Evolutionary conservation across 2,113 vertebrate species (phyloP), one percentile per base, ranked within the genome.

Genomic region (Calyptomena viridis): DNA sequence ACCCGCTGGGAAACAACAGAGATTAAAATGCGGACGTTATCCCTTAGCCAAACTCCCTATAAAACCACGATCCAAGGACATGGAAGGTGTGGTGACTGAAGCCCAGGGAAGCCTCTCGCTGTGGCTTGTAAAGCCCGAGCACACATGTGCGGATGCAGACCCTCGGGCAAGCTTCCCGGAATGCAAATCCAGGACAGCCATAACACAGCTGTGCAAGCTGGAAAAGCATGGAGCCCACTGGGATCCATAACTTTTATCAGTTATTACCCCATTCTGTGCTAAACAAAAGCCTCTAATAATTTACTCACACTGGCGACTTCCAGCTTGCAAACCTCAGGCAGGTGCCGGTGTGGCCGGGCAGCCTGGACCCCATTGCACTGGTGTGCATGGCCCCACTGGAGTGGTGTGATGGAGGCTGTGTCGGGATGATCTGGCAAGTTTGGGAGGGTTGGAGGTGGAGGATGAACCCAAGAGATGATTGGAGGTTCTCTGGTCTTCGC

Each of bases 191-290:
- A 83, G 90, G 95, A 90, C 96, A 96, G 96, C 93, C 95, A 94
- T 91, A 95, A 94, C 91, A 94, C 97, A 97, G 97, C 97, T 97
- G 97, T 96, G 96, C 7, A 63, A 96, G 96, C 96, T 96, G 93
- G 96, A 96, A 95, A 87, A 67, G 89, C 92, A 92, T 11, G 72
- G 90, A 95, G 78, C 94, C 97, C 92, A 55, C 76, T 62, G 96
- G 96, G 96, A 97, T 89, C 94, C 92, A 93, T 97, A 96, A 97
- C 93, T 97, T 97, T 95, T 94, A 96, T 95, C 96, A 96, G 93
- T 89, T 93, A 94, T 96, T 95, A 95, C 92, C 96, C 92, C 92
- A 74, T 96, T 90, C 92, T 96, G 95, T 81, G 92, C 95, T 96
- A 93, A 95, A 95, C 93, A 95, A 96, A 96, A 95, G 91, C 92